Conservation (phyloP, 2,888 invertebrate genomes). For the Chelonus formosanus region DNA sequence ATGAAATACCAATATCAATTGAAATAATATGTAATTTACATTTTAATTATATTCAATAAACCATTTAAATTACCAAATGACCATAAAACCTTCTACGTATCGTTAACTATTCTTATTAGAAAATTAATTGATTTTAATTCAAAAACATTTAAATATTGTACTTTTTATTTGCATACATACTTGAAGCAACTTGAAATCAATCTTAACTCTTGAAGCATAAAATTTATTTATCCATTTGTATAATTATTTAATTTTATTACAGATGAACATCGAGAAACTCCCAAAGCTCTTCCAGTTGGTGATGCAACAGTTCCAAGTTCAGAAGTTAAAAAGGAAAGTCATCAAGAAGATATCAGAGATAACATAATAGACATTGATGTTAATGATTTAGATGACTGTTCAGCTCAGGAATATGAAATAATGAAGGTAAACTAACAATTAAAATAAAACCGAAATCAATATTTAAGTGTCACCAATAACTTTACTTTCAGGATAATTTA, state of each 20-base stretch:
- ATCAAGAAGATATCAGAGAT: constrained; percentile 40
- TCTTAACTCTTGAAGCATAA: no score
- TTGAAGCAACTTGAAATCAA: no score
- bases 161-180: no score
- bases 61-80: no score
- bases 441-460: background rate
- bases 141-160: no score
- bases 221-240: background rate
- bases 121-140: no score
- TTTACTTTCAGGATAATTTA: constrained; percentile 69
- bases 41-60: no score
- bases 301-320: constrained; percentile 44
- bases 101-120: no score
- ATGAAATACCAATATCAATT: no score
- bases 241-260: constrained; percentile 26
- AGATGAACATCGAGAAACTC: constrained; percentile 49
- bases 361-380: constrained; percentile 54
- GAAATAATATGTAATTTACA: no score
- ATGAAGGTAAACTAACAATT: constrained; percentile 68
- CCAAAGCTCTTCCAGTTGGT: constrained; percentile 48
- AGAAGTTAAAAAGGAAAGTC: constrained; percentile 37
- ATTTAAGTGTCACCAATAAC: background rate
- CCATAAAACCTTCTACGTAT: no score
- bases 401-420: constrained; percentile 75
- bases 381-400: constrained; percentile 67